Evolutionary conservation across 2,797 vertebrate genomes (phyloP), one percentile per base, ranked within the genome.

Genomic region (Siniperca scherzeri): DNA sequence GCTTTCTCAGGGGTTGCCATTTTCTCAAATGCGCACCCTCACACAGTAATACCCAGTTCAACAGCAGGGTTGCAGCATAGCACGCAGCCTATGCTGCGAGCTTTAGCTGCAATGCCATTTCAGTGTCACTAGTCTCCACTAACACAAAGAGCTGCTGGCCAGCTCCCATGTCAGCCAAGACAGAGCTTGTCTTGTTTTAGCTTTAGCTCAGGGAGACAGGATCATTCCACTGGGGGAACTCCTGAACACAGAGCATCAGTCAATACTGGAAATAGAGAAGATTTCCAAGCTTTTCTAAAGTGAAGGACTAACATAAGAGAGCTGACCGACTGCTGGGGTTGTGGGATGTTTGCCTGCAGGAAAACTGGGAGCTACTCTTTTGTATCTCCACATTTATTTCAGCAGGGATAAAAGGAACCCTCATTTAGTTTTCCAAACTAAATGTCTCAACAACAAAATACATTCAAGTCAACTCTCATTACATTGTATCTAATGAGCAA

Each of bases 121-220:
- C 83, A 86, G 87, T 82, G 87, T 89, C 87, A 87, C 82, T 77
- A 50, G 69, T 84, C 85, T 81, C 67, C 66, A 46, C 55, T 81
- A 77, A 88, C 89, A 94, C 87, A 92, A 92, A 91, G 89, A 87
- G 83, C 57, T 86, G 83, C 82, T 82, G 81, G 84, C 87, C 75
- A 73, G 84, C 84, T 87, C 88, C 85, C 59, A 70, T 87, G 80
- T 90, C 90, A 83, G 80, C 86, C 76, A 61, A 83, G 77, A 94
- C 88, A 93, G 89, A 93, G 88, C 80, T 70, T 0, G 60, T 88
- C 80, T 91, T 92, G 91, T 93, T 91, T 87, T 72, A 84, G 87
- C 67, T 87, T 87, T 80, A 56, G 77, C 70, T 73, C 73, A 73
- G 72, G 59, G 80, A 83, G 73, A 78, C 56, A 40, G 48, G 67